Evolutionary conservation across 2,888 invertebrate genomes (phyloP), one percentile per base, ranked within the genome.

Genomic region (Gasteruption jaculator): DNA sequence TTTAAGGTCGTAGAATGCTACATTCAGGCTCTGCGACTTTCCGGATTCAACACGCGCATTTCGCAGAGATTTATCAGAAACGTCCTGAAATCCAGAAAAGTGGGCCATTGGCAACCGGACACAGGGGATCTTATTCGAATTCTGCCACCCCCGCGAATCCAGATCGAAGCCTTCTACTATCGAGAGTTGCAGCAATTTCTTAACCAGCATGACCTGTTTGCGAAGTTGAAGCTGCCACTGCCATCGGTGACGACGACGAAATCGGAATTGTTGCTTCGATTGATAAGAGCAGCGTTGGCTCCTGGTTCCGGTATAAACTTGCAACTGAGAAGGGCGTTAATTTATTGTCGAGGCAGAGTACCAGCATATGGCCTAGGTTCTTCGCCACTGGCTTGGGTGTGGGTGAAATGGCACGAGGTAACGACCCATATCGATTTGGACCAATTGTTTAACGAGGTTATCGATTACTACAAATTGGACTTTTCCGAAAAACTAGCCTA

Each of bases 61-160:
- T 37, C 50, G 2, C 5, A n/a, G n/a, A n/a, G n/a, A n/a, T n/a
- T n/a, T n/a, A n/a, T n/a, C n/a, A n/a, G n/a, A n/a, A n/a, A n/a
- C n/a, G n/a, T n/a, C n/a, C n/a, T n/a, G n/a, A n/a, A n/a, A n/a
- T n/a, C n/a, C n/a, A n/a, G n/a, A n/a, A n/a, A n/a, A n/a, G n/a
- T 39, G 18, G 39, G 31, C 29, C 37, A 46, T 19, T 53, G 54
- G 54, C 34, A 42, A 24, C 48, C 45, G 3, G 48, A 49, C 29
- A 26, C 46, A 10, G 32, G 37, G 5, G 43, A 38, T 26, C 42
- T 56, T 24, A 38, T 48, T 7, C 7, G 16, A 7, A 47, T 44
- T 26, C 27, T 56, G 12, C 47, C 47, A 18, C 12, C 12, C 5
- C 11, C 45, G 2, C 31, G 4, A 4, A 44, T 22, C 18, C 2